Base-by-base conservation (phyloP, 2,797 vertebrate genomes). In the Phalanger gymnotis region DNA sequence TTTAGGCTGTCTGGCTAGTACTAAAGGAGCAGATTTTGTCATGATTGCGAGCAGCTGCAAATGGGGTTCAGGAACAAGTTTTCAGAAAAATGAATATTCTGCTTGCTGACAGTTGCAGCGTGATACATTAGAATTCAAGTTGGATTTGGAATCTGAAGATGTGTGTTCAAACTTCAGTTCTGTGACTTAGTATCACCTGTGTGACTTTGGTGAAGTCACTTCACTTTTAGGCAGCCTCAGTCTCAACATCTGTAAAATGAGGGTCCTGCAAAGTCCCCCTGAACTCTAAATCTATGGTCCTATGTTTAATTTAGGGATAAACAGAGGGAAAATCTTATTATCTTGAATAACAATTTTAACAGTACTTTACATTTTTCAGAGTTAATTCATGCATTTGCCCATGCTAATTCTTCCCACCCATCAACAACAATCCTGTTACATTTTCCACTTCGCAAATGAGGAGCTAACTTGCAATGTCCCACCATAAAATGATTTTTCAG, bases 281-380 rank as follows among this genome's bases (percentile, higher is more conserved):
- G 34, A 73, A 73, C 34, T 73, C 14, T n/a, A 73, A 73, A 73
- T 73, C 61, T 87, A 51, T 87, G 40, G 40, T 47, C 22, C 25
- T 51, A 12, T 11, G 12, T 87, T 27, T 2, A 7, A 53, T 25
- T 93, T 58, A 27, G 14, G 66, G 87, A 10, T 1, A 5, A 0
- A 6, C 5, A 52, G 51, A 81, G 12, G 0, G 14, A n/a, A 52
- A 54, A 5, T 0, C 1, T 13, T 1, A 0, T 30, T 9, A 25
- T 11, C 53, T 53, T 92, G 51, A 13, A 30, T 12, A 53, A n/a
- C 16, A 22, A 14, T 4, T 55, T 0, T 40, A 5, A 10, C 0
- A 2, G 10, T 2, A 12, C 5, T 54, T 31, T 54, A 40, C 0
- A 31, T 2, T 0, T 6, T 4, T 16, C 47, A 0, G 0, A 53